Evolutionary conservation across 2,888 invertebrate species (phyloP).

Genomic region (Chrysina gloriosa): DNA sequence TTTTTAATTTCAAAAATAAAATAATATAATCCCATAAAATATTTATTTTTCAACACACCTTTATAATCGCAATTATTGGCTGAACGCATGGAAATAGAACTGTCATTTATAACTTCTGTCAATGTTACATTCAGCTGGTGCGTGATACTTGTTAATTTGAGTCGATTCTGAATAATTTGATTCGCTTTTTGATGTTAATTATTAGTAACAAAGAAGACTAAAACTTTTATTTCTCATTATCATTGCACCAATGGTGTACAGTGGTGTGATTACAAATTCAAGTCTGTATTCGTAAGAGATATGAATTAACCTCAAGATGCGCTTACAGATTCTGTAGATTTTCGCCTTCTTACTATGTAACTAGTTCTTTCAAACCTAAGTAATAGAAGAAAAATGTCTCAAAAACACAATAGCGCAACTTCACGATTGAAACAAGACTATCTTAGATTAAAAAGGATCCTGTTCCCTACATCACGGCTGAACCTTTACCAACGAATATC

Average conservation of each 20-base stretch:
- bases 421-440: slow-evolving; percentile 96
- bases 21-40: too few species aligned
- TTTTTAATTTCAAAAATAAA: too few species aligned
- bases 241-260: slow-evolving; percentile 8
- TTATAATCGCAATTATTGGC: too few species aligned
- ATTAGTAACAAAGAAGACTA: too few species aligned
- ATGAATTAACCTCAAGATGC: slow-evolving; percentile 17
- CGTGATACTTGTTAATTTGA: too few species aligned
- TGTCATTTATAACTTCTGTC: too few species aligned
- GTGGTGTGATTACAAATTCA: neutral
- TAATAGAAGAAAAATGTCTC: slow-evolving; percentile 60
- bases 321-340: neutral
- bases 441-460: slow-evolving; percentile 94
- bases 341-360: slow-evolving; percentile 22
- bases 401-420: slow-evolving; percentile 76
- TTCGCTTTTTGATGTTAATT: too few species aligned
- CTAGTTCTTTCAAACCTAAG: neutral
- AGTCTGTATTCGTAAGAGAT: neutral
- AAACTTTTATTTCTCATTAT: too few species aligned
- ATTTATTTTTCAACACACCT: too few species aligned
- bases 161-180: too few species aligned
- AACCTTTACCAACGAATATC: slow-evolving; percentile 95
- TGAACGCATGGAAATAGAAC: too few species aligned
- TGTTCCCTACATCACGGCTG: slow-evolving; percentile 95
- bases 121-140: too few species aligned